Conservation (phyloP, 2,113 vertebrate genomes). For the Tyrannus savana region DNA sequence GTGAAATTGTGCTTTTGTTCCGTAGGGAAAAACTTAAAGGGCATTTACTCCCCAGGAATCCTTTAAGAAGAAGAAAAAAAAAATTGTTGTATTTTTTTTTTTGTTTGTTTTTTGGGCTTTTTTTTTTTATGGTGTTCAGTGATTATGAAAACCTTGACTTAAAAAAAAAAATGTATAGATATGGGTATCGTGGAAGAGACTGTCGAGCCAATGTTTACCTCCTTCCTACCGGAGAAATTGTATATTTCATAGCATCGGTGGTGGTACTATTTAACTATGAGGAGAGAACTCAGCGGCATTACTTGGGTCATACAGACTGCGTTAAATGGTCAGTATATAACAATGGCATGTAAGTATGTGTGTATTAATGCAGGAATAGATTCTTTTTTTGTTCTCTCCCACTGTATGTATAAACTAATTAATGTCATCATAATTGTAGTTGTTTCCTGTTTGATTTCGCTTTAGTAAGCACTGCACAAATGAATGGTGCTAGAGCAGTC, state of each 20-base stretch:
- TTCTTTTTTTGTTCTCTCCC: background rate
- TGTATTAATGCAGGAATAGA: background rate
- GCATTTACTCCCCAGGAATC: background rate
- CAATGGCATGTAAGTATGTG: background rate
- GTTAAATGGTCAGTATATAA: constrained; percentile 90
- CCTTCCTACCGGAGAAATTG: constrained; percentile 94
- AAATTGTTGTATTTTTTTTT: too few species aligned
- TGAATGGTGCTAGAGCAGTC: background rate
- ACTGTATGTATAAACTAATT: background rate
- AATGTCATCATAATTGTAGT: background rate
- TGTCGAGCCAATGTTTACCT: constrained; percentile 95
- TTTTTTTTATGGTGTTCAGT: background rate
- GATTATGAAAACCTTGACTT: constrained; percentile 75
- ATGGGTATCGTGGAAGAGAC: constrained; percentile 94
- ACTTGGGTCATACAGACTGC: constrained; percentile 95
- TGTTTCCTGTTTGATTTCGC: background rate
- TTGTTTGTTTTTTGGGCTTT: background rate
- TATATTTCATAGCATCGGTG: constrained; percentile 95
- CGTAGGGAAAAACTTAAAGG: background rate
- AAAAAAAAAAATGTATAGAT: constrained; percentile 74
- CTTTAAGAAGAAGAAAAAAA: background rate
- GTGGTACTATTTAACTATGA: constrained; percentile 96
- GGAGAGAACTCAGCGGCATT: constrained; percentile 93
- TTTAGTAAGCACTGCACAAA: background rate
- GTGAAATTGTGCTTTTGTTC: background rate